Conservation (phyloP, 1,140 invertebrate genomes). For the Bombus fervidus region DNA sequence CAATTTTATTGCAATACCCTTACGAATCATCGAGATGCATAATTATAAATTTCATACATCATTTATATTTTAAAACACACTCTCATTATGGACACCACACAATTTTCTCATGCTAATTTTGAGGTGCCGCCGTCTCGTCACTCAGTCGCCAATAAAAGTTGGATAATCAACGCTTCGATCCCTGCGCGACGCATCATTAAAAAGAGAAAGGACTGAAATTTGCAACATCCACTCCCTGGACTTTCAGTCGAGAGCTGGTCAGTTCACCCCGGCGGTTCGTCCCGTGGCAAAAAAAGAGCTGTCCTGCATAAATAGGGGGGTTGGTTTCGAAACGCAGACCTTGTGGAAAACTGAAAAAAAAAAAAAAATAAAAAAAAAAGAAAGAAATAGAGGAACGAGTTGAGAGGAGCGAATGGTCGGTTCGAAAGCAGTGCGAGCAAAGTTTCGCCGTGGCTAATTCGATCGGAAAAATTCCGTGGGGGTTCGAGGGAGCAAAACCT, state of each 20-base stretch:
- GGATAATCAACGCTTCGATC: background rate
- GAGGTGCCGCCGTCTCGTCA: background rate
- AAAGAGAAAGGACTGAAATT: background rate
- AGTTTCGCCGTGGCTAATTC: slow-evolving; percentile 65
- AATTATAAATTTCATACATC: background rate
- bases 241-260: background rate
- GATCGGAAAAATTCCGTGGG: slow-evolving; percentile 65
- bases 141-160: background rate
- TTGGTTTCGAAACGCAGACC: background rate
- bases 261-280: slow-evolving; percentile 9
- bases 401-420: background rate
- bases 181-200: background rate
- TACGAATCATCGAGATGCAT: background rate
- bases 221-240: background rate
- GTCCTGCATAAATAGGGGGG: slow-evolving; percentile 51
- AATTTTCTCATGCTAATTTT: slow-evolving; percentile 16
- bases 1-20: background rate
- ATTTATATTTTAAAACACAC: background rate
- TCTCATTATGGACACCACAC: background rate
- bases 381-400: slow-evolving; percentile 48
- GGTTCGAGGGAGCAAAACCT: slow-evolving; percentile 17
- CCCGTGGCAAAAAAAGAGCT: slow-evolving; percentile 25
- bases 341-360: slow-evolving; percentile 46
- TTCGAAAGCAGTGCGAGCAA: slow-evolving; percentile 48
- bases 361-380: slow-evolving; percentile 49